phyloP scores from a whole-genome alignment of 2,888 invertebrate species.

The Pharmacophagus antenor region DNA sequence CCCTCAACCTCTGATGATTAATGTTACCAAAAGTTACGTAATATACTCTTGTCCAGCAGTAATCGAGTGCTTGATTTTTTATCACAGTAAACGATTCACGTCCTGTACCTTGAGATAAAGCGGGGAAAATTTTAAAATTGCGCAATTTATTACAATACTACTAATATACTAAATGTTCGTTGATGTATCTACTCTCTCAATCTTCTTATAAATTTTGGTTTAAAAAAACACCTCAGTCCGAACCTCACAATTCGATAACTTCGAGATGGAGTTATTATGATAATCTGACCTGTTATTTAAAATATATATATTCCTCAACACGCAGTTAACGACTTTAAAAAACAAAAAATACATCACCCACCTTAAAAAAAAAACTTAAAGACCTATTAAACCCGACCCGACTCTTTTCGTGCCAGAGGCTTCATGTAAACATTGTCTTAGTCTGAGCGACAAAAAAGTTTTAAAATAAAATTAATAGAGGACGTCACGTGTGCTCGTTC shows the following conservation, averaged over 20 bases:
- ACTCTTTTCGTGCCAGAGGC: slow-evolving; percentile 41
- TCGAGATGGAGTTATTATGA: neutral
- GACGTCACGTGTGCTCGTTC: slow-evolving; percentile 60
- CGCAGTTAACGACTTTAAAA: slow-evolving; percentile 38
- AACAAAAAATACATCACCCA: slow-evolving; percentile 37
- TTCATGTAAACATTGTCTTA: slow-evolving; percentile 39
- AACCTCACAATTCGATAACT: neutral
- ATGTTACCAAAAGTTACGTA: no score
- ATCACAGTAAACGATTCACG: no score
- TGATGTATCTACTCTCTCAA: no score
- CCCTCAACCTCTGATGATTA: no score
- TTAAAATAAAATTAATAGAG: slow-evolving; percentile 52
- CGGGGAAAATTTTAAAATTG: no score
- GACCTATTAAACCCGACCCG: slow-evolving; percentile 52
- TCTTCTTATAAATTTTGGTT: neutral
- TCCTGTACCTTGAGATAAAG: no score
- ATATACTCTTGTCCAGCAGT: no score
- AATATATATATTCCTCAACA: slow-evolving; percentile 35
- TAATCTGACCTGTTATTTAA: slow-evolving; percentile 18
- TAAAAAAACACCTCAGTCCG: neutral
- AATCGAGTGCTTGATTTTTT: no score
- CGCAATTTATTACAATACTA: no score
- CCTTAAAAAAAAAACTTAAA: slow-evolving; percentile 48
- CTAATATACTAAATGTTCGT: no score
- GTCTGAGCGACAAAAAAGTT: slow-evolving; percentile 57